Evolutionary conservation across 2,797 vertebrate species (phyloP), one percentile per base, ranked within the genome.

Genomic region (Channa striata): DNA sequence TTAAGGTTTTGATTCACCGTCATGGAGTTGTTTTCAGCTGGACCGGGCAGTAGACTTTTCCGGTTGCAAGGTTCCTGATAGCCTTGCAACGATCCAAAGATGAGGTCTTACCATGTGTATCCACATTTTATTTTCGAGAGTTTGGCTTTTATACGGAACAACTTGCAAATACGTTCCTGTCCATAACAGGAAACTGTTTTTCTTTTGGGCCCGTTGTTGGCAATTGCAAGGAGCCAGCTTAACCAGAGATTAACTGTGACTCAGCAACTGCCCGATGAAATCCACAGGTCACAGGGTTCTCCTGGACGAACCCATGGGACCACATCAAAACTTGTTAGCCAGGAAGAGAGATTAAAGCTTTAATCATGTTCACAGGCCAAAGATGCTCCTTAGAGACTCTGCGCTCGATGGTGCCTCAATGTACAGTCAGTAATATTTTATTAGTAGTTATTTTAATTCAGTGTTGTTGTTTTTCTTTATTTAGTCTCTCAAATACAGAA

Each of bases 261-360:
- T 87, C 80, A 82, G 43, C 82, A 58, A 47, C 68, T 80, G 62
- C 86, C 69, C 83, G 82, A 82, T 65, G 67, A 85, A 81, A 73
- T 81, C 67, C 72, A 25, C 56, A 72, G 85, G 79, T 86, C 87
- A 83, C 69, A 17, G 57, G 47, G 72, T 78, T 81, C 68, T 74
- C 30, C 51, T 36, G 46, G 17, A 48, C 54, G 40, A 76, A 57
- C 76, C 68, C 73, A 67, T 2, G 14, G 58, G 57, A 72, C 52
- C 47, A 59, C 81, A 82, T 84, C 68, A 60, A 36, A 71, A 78
- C 73, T 2, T 51, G 62, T 84, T 74, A 58, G 78, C 81, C 85
- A 86, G 78, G 74, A 84, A 73, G 43, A 74, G 63, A 85, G 87
- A 90, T 90, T 89, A 87, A 83, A 79, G 84, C 75, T 85, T 88